Evolutionary conservation across 2,797 vertebrate species (phyloP).

Genomic region (Falco naumanni): DNA sequence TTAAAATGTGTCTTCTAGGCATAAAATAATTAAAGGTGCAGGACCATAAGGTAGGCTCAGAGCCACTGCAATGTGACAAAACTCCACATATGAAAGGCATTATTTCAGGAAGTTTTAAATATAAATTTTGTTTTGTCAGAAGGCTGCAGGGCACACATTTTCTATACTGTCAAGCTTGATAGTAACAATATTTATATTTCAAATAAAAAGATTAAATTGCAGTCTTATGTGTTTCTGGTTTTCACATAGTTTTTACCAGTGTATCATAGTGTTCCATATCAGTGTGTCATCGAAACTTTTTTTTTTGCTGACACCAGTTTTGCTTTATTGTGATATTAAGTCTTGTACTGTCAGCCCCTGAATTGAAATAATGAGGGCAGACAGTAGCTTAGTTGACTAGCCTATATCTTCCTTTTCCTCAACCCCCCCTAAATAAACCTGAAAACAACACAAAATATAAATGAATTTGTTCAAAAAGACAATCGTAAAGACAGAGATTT

Average conservation of each 20-base stretch:
- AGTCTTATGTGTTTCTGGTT: constrained; percentile 82
- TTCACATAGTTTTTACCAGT: constrained; percentile 76
- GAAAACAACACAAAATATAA: constrained; percentile 29
- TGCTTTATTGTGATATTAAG: constrained; percentile 81
- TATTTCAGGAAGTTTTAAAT: constrained; percentile 97
- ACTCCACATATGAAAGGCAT: constrained; percentile 90
- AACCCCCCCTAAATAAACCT: neutral
- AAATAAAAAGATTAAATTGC: constrained; percentile 88
- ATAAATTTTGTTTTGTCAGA: constrained; percentile 94
- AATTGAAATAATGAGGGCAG: constrained; percentile 78
- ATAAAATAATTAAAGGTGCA: constrained; percentile 99
- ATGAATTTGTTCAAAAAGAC: neutral
- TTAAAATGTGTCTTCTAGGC: constrained; percentile 99
- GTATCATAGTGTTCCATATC: constrained; percentile 79
- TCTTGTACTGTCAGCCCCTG: constrained; percentile 77
- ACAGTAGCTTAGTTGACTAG: constrained; percentile 57
- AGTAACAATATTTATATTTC: constrained; percentile 90
- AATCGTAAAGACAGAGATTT: neutral
- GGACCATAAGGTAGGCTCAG: constrained; percentile 81
- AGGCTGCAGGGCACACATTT: constrained; percentile 98
- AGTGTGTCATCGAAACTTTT: constrained; percentile 71
- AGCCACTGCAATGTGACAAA: constrained; percentile 84
- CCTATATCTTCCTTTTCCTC: constrained; percentile 4
- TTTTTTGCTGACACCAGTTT: constrained; percentile 79
- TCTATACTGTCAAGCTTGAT: constrained; percentile 95